Conservation (phyloP, 2,888 invertebrate genomes). For the Papilio protenor region DNA sequence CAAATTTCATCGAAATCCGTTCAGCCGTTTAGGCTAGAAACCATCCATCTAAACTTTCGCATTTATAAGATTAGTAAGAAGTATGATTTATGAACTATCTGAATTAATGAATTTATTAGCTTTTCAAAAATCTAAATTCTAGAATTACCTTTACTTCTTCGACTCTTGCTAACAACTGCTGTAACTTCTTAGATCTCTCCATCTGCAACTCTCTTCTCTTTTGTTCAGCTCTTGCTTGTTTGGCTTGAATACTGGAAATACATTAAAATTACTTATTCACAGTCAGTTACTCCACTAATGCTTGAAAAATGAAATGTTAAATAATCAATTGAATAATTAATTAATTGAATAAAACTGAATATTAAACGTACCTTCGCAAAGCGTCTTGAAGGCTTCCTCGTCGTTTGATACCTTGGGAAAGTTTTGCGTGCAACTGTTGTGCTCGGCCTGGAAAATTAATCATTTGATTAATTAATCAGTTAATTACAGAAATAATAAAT, state of each 20-base stretch:
- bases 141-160: conserved; percentile 87
- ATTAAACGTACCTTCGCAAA: conserved; percentile 75
- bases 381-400: conserved; percentile 93
- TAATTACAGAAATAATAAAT: not conserved
- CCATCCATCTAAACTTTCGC: too few species aligned
- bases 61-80: too few species aligned
- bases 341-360: not conserved
- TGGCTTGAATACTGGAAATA: conserved; percentile 88
- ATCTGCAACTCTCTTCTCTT: conserved; percentile 92
- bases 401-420: conserved; percentile 95
- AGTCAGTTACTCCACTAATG: not conserved
- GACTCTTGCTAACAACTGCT: conserved; percentile 93
- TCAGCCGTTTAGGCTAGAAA: too few species aligned
- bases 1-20: too few species aligned
- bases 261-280: not conserved
- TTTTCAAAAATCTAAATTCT: not conserved
- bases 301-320: not conserved
- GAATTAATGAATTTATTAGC: not conserved
- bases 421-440: conserved; percentile 95
- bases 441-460: conserved; percentile 87
- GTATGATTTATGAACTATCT: too few species aligned
- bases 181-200: conserved; percentile 93
- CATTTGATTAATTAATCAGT: not conserved
- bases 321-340: too few species aligned
- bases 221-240: conserved; percentile 95